phyloP scores from a whole-genome alignment of 2,797 vertebrate species.

The Sebastes trivittatus region DNA sequence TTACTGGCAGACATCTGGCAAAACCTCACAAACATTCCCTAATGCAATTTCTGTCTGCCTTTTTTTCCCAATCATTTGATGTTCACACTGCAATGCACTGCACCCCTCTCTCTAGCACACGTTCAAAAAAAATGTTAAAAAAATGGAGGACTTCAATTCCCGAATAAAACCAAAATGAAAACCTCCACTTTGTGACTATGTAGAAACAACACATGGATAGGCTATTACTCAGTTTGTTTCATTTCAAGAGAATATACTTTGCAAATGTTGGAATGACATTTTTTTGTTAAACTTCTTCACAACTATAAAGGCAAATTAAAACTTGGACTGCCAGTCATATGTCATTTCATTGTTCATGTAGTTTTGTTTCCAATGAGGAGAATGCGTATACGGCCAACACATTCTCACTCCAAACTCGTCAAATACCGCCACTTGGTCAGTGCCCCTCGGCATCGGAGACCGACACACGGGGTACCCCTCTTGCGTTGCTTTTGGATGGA shows the following conservation, averaged over 20 bases:
- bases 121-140: neutral
- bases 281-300: neutral
- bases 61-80: constrained; percentile 62
- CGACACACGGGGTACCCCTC: too few species aligned
- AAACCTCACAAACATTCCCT: constrained; percentile 66
- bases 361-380: too few species aligned
- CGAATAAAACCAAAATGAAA: constrained; percentile 30
- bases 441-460: too few species aligned
- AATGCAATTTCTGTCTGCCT: constrained; percentile 64
- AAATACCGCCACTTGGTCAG: too few species aligned
- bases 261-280: neutral
- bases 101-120: neutral
- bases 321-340: neutral
- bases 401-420: too few species aligned
- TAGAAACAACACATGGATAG: neutral
- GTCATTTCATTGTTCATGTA: too few species aligned
- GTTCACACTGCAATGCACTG: constrained; percentile 39
- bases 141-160: constrained; percentile 7
- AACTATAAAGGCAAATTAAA: neutral
- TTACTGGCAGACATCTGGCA: constrained; percentile 75
- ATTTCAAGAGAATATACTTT: neutral
- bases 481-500: too few species aligned
- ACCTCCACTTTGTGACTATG: constrained; percentile 4
- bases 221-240: neutral
- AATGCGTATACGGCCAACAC: too few species aligned